phyloP scores from a whole-genome alignment of 2,888 invertebrate species.

The Patella pellucida region DNA sequence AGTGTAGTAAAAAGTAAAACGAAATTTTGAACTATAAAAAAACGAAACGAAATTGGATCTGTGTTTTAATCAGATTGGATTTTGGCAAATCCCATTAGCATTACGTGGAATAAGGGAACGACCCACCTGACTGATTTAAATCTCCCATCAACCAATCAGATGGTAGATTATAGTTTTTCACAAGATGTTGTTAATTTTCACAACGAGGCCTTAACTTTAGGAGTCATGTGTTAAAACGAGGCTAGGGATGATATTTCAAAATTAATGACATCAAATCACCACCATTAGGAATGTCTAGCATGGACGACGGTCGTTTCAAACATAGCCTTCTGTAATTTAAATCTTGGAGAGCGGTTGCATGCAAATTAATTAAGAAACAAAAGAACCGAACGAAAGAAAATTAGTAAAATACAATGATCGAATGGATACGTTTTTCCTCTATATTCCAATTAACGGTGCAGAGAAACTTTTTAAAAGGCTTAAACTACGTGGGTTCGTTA shows the following conservation, averaged over 20 bases:
- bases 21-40: no score
- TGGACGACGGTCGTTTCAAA: neutral
- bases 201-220: conserved; percentile 1
- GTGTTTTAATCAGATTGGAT: no score
- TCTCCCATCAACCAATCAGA: neutral
- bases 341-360: neutral
- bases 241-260: conserved; percentile 2
- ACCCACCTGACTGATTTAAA: no score
- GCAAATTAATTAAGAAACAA: neutral
- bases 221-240: conserved; percentile 3
- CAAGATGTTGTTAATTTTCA: conserved; percentile 9
- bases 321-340: neutral
- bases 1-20: no score
- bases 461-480: neutral
- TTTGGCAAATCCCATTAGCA: no score
- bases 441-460: neutral
- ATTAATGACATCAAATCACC: conserved; percentile 4
- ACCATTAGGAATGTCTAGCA: neutral
- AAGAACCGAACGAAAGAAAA: neutral
- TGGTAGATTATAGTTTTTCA: neutral
- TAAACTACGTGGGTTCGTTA: neutral
- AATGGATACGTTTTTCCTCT: neutral
- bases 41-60: no score
- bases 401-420: neutral
- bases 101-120: no score